Evolutionary conservation across 1,140 invertebrate species (phyloP), one percentile per base, ranked within the genome.

Genomic region (Papilio xuthus): DNA sequence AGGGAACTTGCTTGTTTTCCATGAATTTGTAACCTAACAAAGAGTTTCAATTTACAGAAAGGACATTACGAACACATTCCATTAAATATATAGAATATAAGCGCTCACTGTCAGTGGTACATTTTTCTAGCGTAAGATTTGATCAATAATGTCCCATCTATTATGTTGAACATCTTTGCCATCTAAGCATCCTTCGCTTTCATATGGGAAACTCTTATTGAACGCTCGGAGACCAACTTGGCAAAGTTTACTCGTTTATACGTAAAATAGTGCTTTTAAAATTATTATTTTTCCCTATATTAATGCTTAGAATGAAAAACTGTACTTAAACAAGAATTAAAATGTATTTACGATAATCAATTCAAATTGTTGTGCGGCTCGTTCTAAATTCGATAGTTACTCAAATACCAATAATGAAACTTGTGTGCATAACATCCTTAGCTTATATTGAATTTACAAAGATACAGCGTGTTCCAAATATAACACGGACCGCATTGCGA

Each of bases 381-480:
- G 15, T 50, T 18, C 18, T 18, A 50, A 13, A 13, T 50, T 50
- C 13, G 4, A 50, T 50, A 18, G 6, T 6, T 3, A 32, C 32
- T 32, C 6, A 32, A 6, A 32, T 60, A 8, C 9, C 56, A 60
- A 60, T 12, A 26, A 56, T 7, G 53, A 6, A 26, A 60, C 2
- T 12, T 60, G 15, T 41, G 41, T 6, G 70, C 4, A 44, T 23
- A 37, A 23, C 41, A 37, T 37, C 70, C 9, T 12, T 44, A 23
- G n/a, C n/a, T 9, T 9, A 41, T 15, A 37, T 37, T 70, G 6
- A n/a, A 18, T 32, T 37, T 20, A 63, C 56, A 18, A 9, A 67
- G 63, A 67, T 70, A 47, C n/a, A 42, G 42, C 20, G 20, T 42
- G 37, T 73, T 73, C 71, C 71, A 73, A 73, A 73, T 73, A 23